Percentiles rank a stretch among this genome's conserved stretches.
Conservation (phyloP, 1,140 invertebrate genomes). For the Cotesia glomerata region DNA sequence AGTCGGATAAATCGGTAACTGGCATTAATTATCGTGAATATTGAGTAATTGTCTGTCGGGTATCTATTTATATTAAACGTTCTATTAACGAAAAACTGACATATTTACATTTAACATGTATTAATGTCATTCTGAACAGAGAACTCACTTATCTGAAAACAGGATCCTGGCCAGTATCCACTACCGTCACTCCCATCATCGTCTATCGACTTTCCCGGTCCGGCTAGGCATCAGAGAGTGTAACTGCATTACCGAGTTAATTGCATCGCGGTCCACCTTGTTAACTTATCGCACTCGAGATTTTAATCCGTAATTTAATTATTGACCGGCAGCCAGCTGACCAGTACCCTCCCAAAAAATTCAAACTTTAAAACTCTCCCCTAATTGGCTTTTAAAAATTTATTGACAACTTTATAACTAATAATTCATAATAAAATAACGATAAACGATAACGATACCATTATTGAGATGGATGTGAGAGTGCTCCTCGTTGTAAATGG, state of each 20-base stretch:
- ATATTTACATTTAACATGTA: too few species aligned
- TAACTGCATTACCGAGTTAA: conserved; percentile 46
- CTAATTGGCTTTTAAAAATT: neutral
- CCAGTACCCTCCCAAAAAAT: conserved; percentile 5
- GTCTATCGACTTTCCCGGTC: conserved; percentile 40
- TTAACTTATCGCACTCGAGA: conserved; percentile 49
- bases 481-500: conserved; percentile 49
- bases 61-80: too few species aligned
- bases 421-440: neutral
- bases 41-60: too few species aligned
- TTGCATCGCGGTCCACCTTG: conserved; percentile 47
- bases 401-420: too few species aligned
- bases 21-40: too few species aligned
- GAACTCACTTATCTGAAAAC: too few species aligned
- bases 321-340: conserved; percentile 17
- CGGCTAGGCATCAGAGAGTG: conserved; percentile 35
- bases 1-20: too few species aligned
- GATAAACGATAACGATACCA: conserved; percentile 36
- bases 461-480: conserved; percentile 51
- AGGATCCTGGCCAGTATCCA: conserved; percentile 3
- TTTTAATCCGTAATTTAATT: conserved; percentile 45
- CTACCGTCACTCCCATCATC: conserved; percentile 35
- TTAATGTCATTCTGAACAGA: too few species aligned
- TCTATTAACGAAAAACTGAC: too few species aligned
- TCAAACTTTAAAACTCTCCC: neutral